Base-by-base conservation (phyloP, 2,113 vertebrate species). In the Bubo blakistoni region DNA sequence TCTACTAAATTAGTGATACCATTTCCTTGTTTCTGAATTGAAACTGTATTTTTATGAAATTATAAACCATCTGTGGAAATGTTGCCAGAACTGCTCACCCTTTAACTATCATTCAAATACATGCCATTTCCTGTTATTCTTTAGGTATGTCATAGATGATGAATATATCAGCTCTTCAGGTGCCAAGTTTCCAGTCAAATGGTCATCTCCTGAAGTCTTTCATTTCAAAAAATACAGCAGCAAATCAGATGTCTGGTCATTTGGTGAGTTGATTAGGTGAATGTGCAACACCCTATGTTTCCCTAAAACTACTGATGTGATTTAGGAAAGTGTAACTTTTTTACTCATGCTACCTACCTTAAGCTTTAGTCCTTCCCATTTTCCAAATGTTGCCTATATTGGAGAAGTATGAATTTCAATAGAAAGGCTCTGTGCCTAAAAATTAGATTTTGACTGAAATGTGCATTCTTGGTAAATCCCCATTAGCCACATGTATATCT, bases 161-260 rank as follows among this genome's bases (percentile, higher is more conserved):
- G 98, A 99, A 97, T 99, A 99, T 91, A 98, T 98, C 87, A 98
- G 98, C 91, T 99, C 99, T 36, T 98, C 93, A 10, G 99, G 99
- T 29, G 97, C 98, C 27, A 99, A 98, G 96, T 99, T 99, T 94
- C 99, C 99, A 2, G 88, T 99, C 71, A 99, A 99, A 95, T 99
- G 99, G 99, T 99, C 99, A 69, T 98, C 99, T 38, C 99, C 99
- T 2, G 99, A 99, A 95, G 99, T 99, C 72, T 98, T 99, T 25
- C 98, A 99, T 95, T 99, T 98, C 97, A 98, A 98, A 81, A 99
- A 99, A 84, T 99, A 98, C 57, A 99, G 99, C 97, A 99, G 97
- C 97, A 99, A 99, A 96, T 99, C 99, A 7, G 99, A 99, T 34
- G 97, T 99, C 76, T 99, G 99, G 99, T 99, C 99, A 47, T 99